Conservation (phyloP, 2,797 vertebrate species). For the Acanthurus leucopareius region DNA sequence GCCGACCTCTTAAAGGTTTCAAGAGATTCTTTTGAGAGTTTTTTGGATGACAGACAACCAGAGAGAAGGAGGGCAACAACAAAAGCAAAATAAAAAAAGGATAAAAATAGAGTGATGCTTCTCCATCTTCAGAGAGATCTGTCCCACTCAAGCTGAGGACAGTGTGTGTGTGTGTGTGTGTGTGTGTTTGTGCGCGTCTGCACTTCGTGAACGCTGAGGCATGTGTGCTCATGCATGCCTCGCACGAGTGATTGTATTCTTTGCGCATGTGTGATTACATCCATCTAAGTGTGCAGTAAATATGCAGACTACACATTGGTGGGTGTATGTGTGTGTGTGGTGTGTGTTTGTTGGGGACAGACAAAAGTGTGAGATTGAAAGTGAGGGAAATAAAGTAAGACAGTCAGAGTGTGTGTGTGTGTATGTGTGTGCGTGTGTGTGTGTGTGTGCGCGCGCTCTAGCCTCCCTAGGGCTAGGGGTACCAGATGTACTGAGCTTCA, state of each 20-base stretch:
- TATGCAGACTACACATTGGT: slow-evolving; percentile 12
- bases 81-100: slow-evolving; percentile 1
- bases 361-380: slow-evolving; percentile 35
- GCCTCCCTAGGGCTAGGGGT: slow-evolving; percentile 73
- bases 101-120: not conserved
- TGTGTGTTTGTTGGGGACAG: slow-evolving; percentile 27
- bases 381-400: slow-evolving; percentile 35
- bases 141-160: slow-evolving; percentile 3
- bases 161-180: slow-evolving; percentile 20
- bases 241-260: not conserved
- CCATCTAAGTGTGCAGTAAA: not conserved
- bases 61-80: not conserved
- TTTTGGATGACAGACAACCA: not conserved
- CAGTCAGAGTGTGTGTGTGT: slow-evolving; percentile 25
- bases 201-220: not conserved
- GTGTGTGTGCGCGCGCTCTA: slow-evolving; percentile 12
- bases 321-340: slow-evolving; percentile 12
- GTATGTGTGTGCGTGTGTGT: slow-evolving; percentile 15
- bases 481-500: slow-evolving; percentile 80
- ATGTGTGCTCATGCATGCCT: slow-evolving; percentile 21
- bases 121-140: slow-evolving; percentile 17
- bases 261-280: slow-evolving; percentile 17
- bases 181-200: slow-evolving; percentile 10
- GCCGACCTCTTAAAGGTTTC: not conserved
- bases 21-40: not conserved